Evolutionary conservation across 1,140 invertebrate genomes (phyloP), one percentile per base, ranked within the genome.

Genomic region (Geopemphigus sp.): DNA sequence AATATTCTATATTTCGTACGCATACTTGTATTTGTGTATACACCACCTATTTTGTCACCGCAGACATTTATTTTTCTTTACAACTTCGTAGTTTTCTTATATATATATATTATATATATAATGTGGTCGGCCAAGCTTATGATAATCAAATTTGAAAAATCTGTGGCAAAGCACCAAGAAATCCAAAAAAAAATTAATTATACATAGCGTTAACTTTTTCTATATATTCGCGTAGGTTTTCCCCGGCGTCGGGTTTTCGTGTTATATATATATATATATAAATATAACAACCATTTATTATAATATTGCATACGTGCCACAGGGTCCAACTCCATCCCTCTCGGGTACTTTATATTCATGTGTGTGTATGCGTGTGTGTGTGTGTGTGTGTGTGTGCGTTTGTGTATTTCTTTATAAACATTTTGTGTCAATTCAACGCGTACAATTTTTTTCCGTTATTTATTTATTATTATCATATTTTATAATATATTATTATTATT

Each of bases 111-210:
- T 39, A 39, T 39, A n/a, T 39, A 39, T 39, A 39, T 39, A 39
- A 39, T 57, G 32, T 68, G 6, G 26, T 29, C 47, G n/a, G 50
- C 50, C 29, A 63, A 61, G 54, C 56, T 78, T 47, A 78, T 78
- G 74, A 78, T 78, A 78, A 78, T 78, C 74, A 78, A 78, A 76
- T 59, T 39, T n/a, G 17, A 76, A 57, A 76, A 59, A 47, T 78
- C 39, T 47, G 74, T 78, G 74, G 74, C 74, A 78, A 78, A 72
- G 47, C 68, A 72, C 68, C 26, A 72, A 72, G 19, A 64, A 29
- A 61, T n/a, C n/a, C 3, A 45, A 50, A 63, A 45, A 0, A n/a
- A 63, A 50, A 76, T 76, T 59, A 59, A 15, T 56, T 32, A 39
- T 39, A 50, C 24, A 15, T 59, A 57, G 57, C 8, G 8, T 61